These are phyloP conservation scores for Drosophila murphyi DNA, from an alignment of 1,140 invertebrate genomes.

Conservation along the genomic window DNA sequence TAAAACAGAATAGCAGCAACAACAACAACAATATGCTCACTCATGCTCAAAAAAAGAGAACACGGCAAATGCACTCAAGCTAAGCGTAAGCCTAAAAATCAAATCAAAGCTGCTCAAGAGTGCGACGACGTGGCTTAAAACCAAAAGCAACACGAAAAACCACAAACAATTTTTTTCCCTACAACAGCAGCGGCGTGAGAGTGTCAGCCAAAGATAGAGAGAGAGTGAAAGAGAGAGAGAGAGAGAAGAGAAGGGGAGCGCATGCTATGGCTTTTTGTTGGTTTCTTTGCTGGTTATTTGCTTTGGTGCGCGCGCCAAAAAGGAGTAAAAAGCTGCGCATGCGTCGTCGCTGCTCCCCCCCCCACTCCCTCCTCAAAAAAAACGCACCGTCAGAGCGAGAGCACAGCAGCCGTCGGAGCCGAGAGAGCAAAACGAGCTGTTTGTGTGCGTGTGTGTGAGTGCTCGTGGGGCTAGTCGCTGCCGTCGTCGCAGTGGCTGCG, in stretches of 20 bases:
- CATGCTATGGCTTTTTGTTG: slow-evolving; percentile 26
- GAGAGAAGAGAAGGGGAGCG: slow-evolving; percentile 32
- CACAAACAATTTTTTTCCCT: slow-evolving; percentile 75
- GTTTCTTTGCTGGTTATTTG: slow-evolving; percentile 29
- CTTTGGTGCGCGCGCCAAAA: slow-evolving; percentile 44
- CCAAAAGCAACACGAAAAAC: slow-evolving; percentile 63
- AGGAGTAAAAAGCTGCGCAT: slow-evolving; percentile 76
- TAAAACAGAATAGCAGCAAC: slow-evolving; percentile 10
- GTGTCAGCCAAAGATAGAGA: background rate
- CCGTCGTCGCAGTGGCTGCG: slow-evolving; percentile 65
- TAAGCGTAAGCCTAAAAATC: slow-evolving; percentile 61
- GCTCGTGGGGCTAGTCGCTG: slow-evolving; percentile 33
- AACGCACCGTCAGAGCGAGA: slow-evolving; percentile 54
- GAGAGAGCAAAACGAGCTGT: slow-evolving; percentile 36
- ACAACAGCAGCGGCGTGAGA: slow-evolving; percentile 1
- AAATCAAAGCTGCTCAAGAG: slow-evolving; percentile 79
- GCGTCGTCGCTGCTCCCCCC: slow-evolving; percentile 44
- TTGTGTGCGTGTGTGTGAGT: slow-evolving; percentile 23
- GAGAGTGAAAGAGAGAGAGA: slow-evolving; percentile 25
- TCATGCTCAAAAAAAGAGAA: slow-evolving; percentile 65
- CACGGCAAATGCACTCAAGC: slow-evolving; percentile 65
- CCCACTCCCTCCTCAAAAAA: background rate
- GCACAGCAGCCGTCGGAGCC: slow-evolving; percentile 26
- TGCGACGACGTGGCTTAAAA: slow-evolving; percentile 17
- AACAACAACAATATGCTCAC: slow-evolving; percentile 52